phyloP scores from a whole-genome alignment of 2,888 invertebrate species.

The Cordilura impudica region DNA sequence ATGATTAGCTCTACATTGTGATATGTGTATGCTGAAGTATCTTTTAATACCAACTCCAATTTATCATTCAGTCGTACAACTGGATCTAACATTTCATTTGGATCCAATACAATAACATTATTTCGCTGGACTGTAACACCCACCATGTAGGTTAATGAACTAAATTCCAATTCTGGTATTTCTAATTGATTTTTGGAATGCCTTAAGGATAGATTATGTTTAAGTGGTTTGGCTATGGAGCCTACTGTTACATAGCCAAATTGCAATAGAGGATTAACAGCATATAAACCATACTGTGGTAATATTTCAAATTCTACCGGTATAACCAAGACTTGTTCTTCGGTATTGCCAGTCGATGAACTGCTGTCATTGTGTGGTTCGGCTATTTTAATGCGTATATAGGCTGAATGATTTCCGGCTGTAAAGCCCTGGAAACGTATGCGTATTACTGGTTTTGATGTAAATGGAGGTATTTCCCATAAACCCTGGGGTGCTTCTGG shows the following conservation, averaged over 20 bases:
- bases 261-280: constrained; percentile 87
- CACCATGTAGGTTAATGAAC: constrained; percentile 26
- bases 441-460: constrained; percentile 91
- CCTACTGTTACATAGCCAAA: constrained; percentile 88
- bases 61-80: constrained; percentile 49
- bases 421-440: constrained; percentile 88
- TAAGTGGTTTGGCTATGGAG: constrained; percentile 68
- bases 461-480: constrained; percentile 95
- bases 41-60: constrained; percentile 35
- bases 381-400: constrained; percentile 81
- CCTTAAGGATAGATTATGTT: constrained; percentile 35
- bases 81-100: constrained; percentile 67
- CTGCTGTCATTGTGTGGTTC: constrained; percentile 63
- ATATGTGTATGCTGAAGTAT: constrained; percentile 58
- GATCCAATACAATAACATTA: constrained; percentile 69
- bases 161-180: constrained; percentile 28
- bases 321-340: constrained; percentile 81
- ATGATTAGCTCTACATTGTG: constrained; percentile 66
- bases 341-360: constrained; percentile 53
- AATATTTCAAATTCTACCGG: constrained; percentile 91
- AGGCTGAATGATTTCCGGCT: constrained; percentile 91
- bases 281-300: constrained; percentile 85
- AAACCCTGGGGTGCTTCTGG: constrained; percentile 88
- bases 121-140: constrained; percentile 10
- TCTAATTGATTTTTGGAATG: constrained; percentile 55